A percentile compares a stretch with the other conserved stretches of the same genome.
These are phyloP conservation scores for Uropsilus gracilis DNA, from an alignment of 2,113 vertebrate species.

Conservation along the genomic window DNA sequence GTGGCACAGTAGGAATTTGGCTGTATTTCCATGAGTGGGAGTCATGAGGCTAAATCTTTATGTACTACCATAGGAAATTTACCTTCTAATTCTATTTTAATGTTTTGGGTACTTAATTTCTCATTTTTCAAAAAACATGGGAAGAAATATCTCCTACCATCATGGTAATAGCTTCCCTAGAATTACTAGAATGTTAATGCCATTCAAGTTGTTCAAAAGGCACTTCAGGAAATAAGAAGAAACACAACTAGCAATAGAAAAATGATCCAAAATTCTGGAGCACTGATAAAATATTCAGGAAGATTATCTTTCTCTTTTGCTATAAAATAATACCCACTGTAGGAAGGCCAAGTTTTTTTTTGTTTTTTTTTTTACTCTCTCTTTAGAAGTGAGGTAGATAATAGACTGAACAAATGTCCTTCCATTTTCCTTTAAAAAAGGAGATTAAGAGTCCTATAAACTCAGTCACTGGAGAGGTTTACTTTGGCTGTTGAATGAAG, in stretches of 20 bases:
- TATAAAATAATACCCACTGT: neutral
- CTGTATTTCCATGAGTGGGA: neutral
- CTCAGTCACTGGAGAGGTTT: neutral
- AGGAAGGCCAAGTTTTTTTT: neutral
- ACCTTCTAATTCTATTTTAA: slow-evolving; percentile 64
- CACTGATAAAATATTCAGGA: slow-evolving; percentile 2
- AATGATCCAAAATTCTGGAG: slow-evolving; percentile 17
- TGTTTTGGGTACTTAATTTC: slow-evolving; percentile 47
- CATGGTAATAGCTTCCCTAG: neutral
- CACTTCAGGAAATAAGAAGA: neutral
- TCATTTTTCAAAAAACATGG: slow-evolving; percentile 37
- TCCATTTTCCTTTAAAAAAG: neutral
- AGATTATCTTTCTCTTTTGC: neutral
- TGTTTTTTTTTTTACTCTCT: neutral
- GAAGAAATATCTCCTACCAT: neutral
- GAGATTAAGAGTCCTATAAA: neutral
- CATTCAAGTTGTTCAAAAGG: slow-evolving; percentile 18
- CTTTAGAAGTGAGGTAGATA: neutral
- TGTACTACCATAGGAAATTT: neutral
- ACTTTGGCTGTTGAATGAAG: neutral
- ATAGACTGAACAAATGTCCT: neutral
- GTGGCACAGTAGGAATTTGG: neutral
- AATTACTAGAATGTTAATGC: slow-evolving; percentile 15
- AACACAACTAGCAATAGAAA: neutral
- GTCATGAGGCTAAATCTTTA: neutral